Conservation (phyloP, 2,888 invertebrate genomes). For the Idaea dimidiata region DNA sequence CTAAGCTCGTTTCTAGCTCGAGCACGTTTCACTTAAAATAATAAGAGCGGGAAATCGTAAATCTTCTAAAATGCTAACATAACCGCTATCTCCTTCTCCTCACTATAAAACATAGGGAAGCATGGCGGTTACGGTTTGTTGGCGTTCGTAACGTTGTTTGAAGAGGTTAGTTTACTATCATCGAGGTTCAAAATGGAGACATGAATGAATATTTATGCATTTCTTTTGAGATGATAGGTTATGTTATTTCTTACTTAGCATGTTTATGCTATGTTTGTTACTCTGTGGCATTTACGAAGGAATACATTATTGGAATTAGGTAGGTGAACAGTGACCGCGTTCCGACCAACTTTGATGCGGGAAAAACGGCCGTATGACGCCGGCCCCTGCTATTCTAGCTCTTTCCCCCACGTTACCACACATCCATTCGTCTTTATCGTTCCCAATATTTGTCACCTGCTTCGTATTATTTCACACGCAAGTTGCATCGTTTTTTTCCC, state of each 20-base stretch:
- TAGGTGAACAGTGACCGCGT: conserved; percentile 68
- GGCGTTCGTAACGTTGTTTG: conserved; percentile 11
- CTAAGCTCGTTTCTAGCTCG: conserved; percentile 30
- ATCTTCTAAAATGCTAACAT: conserved; percentile 10
- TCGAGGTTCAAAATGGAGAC: conserved; percentile 16
- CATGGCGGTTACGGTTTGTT: conserved; percentile 23
- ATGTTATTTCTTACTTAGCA: conserved; percentile 13
- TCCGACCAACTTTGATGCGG: conserved; percentile 62
- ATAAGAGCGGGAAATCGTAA: conserved; percentile 38
- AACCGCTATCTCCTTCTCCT: conserved; percentile 7
- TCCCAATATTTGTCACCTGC: conserved; percentile 72
- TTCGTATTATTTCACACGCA: conserved; percentile 56
- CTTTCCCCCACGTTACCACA: conserved; percentile 65
- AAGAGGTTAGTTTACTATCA: conserved; percentile 17
- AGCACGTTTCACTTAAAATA: conserved; percentile 13
- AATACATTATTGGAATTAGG: conserved; percentile 46
- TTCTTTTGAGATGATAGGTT: conserved; percentile 14
- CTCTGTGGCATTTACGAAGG: conserved; percentile 36
- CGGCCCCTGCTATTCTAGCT: conserved; percentile 60
- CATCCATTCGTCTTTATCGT: conserved; percentile 74
- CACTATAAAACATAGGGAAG: conserved; percentile 13
- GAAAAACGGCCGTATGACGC: conserved; percentile 62
- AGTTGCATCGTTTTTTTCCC: conserved; percentile 43
- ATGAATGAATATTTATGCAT: conserved; percentile 16
- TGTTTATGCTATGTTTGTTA: conserved; percentile 28